These are phyloP conservation scores for Stigmatopora nigra DNA, from an alignment of 2,113 vertebrate species.

Conservation along the genomic window DNA sequence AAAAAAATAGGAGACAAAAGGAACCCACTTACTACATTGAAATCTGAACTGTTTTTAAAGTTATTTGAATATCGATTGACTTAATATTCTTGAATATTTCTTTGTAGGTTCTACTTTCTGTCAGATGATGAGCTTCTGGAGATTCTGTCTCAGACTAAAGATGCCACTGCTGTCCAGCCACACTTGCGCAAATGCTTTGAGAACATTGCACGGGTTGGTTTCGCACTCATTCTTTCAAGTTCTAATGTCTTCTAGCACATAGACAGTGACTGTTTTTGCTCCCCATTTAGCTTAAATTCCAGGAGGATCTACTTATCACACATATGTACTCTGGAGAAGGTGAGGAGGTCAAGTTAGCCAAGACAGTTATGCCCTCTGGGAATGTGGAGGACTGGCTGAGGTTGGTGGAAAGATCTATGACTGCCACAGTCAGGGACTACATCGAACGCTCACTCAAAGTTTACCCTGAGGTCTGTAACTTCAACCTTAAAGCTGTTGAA, in stretches of 20 bases:
- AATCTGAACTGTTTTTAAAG: background rate
- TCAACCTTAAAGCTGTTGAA: background rate
- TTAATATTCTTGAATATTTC: constrained; percentile 24
- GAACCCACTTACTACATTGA: background rate
- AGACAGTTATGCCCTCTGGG: constrained; percentile 70
- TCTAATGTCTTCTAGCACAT: background rate
- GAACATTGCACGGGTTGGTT: constrained; percentile 78
- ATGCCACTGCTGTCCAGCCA: constrained; percentile 85
- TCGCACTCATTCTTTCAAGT: background rate
- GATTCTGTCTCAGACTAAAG: constrained; percentile 87
- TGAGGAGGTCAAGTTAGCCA: constrained; percentile 77
- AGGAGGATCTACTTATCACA: constrained; percentile 84
- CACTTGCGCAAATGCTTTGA: constrained; percentile 90
- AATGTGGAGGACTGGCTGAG: constrained; percentile 86
- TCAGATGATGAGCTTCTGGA: constrained; percentile 89
- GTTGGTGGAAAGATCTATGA: constrained; percentile 84
- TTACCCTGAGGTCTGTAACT: constrained; percentile 72
- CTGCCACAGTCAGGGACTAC: constrained; percentile 76
- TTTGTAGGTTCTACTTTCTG: constrained; percentile 87
- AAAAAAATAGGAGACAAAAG: background rate
- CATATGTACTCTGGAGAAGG: constrained; percentile 88
- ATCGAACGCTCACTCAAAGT: constrained; percentile 73
- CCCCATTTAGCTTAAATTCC: constrained; percentile 77
- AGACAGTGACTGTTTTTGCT: constrained; percentile 2
- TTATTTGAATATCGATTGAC: background rate